A percentile compares a stretch with the other conserved stretches of the same genome.
These are phyloP conservation scores for Apostichopus parvimensis DNA, from an alignment of 35 echinoderm and acorn worm species.

Conservation along the genomic window DNA sequence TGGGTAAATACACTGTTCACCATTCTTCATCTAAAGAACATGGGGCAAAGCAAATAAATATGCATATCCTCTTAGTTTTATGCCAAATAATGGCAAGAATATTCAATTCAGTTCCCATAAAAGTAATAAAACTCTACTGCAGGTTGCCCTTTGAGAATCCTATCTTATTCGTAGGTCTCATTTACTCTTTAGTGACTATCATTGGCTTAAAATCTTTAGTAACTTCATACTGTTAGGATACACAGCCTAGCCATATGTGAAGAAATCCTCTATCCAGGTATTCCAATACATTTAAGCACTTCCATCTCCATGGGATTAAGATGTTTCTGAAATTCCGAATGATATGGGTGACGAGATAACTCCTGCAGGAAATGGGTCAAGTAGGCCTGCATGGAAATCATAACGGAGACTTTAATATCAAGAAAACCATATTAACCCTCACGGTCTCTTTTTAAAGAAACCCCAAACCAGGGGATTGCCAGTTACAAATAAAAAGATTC, in stretches of 20 bases:
- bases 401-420: background rate
- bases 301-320: conserved; percentile 80
- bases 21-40: too few species aligned
- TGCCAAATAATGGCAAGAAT: too few species aligned
- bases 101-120: too few species aligned
- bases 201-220: background rate
- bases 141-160: too few species aligned
- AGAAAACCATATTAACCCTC: too few species aligned
- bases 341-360: conserved; percentile 85
- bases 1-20: too few species aligned
- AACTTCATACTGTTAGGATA: background rate
- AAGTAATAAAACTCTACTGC: too few species aligned
- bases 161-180: too few species aligned
- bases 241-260: background rate
- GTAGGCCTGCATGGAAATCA: conserved; percentile 70
- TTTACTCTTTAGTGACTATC: background rate
- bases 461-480: too few species aligned
- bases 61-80: too few species aligned
- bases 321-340: conserved; percentile 64
- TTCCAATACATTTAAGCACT: conserved; percentile 73
- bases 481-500: background rate
- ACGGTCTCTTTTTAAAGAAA: too few species aligned
- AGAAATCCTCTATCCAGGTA: conserved; percentile 21
- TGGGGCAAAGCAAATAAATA: too few species aligned
- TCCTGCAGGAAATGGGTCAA: conserved; percentile 89